Evolutionary conservation across 2,113 vertebrate genomes (phyloP).

Genomic region (Leptobrachium leishanense): DNA sequence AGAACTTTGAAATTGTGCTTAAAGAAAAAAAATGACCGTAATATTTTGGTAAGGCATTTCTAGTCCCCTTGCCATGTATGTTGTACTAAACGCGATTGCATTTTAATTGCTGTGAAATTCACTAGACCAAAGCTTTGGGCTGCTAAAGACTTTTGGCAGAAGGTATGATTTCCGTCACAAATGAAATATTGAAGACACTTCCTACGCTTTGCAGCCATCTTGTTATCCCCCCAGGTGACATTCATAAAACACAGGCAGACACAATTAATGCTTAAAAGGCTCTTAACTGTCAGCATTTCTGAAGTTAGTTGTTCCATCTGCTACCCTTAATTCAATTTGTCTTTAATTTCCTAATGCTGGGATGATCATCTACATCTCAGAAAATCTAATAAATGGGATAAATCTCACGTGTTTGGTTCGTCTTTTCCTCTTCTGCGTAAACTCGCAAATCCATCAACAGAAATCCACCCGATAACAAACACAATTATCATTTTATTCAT

Average conservation of each 20-base stretch:
- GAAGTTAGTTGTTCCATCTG: slow-evolving; percentile 43
- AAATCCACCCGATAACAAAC: no score
- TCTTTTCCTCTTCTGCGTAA: background rate
- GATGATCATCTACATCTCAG: slow-evolving; percentile 32
- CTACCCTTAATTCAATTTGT: slow-evolving; percentile 55
- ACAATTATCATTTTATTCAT: no score
- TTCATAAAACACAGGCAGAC: slow-evolving; percentile 48
- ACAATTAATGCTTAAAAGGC: slow-evolving; percentile 47
- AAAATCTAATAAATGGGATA: slow-evolving; percentile 20
- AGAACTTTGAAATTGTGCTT: no score
- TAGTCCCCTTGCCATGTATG: background rate
- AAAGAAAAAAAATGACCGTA: no score
- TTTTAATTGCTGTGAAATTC: slow-evolving; percentile 16
- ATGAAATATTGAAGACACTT: slow-evolving; percentile 12
- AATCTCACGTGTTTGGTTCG: background rate
- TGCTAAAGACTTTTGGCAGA: slow-evolving; percentile 11
- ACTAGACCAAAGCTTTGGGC: slow-evolving; percentile 16
- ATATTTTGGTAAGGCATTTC: no score
- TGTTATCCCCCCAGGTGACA: slow-evolving; percentile 46
- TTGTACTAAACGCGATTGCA: background rate
- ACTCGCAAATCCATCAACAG: background rate
- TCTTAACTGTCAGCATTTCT: slow-evolving; percentile 45
- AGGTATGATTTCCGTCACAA: slow-evolving; percentile 23
- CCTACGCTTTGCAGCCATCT: slow-evolving; percentile 37
- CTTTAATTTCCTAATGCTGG: slow-evolving; percentile 48